A percentile compares a stretch with the other conserved stretches of the same genome.
phyloP scores from a whole-genome alignment of 2,888 invertebrate species.

The Gortyna flavago region DNA sequence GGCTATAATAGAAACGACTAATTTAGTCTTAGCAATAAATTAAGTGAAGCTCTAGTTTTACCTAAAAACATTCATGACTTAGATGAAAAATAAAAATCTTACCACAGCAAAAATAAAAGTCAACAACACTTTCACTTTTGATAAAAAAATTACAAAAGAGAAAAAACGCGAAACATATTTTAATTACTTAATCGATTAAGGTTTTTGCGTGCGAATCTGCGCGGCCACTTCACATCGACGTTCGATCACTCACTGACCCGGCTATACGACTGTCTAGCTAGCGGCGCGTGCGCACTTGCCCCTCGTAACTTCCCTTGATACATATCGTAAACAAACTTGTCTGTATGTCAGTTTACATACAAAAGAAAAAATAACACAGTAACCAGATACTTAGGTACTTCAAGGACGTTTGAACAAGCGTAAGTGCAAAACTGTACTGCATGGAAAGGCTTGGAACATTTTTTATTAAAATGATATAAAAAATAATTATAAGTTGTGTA shows the following conservation, averaged over 20 bases:
- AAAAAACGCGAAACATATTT: slow-evolving; percentile 26
- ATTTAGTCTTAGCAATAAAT: background rate
- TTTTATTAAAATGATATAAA: background rate
- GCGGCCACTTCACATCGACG: slow-evolving; percentile 40
- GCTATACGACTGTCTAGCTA: slow-evolving; percentile 36
- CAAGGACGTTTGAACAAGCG: slow-evolving; percentile 20
- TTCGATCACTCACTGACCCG: slow-evolving; percentile 49
- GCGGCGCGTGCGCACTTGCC: slow-evolving; percentile 42
- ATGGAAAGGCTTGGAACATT: background rate
- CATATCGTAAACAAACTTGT: slow-evolving; percentile 38
- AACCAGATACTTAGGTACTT: slow-evolving; percentile 1
- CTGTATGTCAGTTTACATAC: slow-evolving; percentile 25
- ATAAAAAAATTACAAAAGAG: slow-evolving; percentile 14
- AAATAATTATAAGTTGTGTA: background rate
- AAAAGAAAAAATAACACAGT: slow-evolving; percentile 11
- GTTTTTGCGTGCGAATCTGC: slow-evolving; percentile 26
- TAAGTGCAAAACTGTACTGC: background rate
- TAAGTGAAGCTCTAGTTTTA: background rate
- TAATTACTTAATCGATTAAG: slow-evolving; percentile 19
- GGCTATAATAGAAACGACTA: background rate
- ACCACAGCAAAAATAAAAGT: slow-evolving; percentile 17
- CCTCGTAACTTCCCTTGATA: slow-evolving; percentile 45
- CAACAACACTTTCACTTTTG: slow-evolving; percentile 19
- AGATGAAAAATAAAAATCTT: slow-evolving; percentile 12
- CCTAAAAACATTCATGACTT: background rate